Evolutionary conservation across 2,888 invertebrate genomes (phyloP).

Genomic region (Nomada ruficornis): DNA sequence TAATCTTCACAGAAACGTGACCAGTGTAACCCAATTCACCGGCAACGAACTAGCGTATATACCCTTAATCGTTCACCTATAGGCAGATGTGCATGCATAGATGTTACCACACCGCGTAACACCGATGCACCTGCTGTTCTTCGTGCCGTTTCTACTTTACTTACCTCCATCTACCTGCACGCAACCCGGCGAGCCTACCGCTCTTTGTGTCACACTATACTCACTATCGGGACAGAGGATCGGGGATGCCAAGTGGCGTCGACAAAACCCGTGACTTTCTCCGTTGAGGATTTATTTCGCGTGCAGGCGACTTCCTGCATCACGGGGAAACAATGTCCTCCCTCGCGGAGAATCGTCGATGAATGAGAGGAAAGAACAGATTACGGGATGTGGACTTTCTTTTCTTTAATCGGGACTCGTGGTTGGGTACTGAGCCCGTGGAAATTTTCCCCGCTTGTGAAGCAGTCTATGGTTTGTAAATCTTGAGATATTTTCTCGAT

Average conservation of each 20-base stretch:
- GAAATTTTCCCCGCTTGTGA: too few species aligned
- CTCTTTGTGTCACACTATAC: slow-evolving; percentile 47
- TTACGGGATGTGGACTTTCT: slow-evolving; percentile 22
- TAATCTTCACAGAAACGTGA: slow-evolving; percentile 49
- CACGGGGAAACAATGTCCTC: slow-evolving; percentile 42
- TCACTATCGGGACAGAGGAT: not conserved
- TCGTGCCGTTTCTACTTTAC: slow-evolving; percentile 15
- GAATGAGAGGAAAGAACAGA: slow-evolving; percentile 15
- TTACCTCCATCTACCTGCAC: slow-evolving; percentile 17
- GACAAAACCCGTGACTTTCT: slow-evolving; percentile 58
- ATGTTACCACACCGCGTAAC: slow-evolving; percentile 24
- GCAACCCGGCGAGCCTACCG: slow-evolving; percentile 13
- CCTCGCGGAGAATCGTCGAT: slow-evolving; percentile 10
- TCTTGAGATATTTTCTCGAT: too few species aligned
- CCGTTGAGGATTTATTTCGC: slow-evolving; percentile 55
- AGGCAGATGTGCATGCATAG: slow-evolving; percentile 28
- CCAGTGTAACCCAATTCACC: slow-evolving; percentile 52
- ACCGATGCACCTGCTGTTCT: slow-evolving; percentile 60
- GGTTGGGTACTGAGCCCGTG: too few species aligned
- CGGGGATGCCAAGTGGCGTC: slow-evolving; percentile 21
- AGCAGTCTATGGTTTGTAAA: too few species aligned
- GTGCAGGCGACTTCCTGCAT: slow-evolving; percentile 49
- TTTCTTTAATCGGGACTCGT: slow-evolving; percentile 13
- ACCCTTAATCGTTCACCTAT: slow-evolving; percentile 31
- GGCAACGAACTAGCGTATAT: not conserved